Conservation (phyloP, 2,888 invertebrate species). For the Pyrochroa serraticornis region DNA sequence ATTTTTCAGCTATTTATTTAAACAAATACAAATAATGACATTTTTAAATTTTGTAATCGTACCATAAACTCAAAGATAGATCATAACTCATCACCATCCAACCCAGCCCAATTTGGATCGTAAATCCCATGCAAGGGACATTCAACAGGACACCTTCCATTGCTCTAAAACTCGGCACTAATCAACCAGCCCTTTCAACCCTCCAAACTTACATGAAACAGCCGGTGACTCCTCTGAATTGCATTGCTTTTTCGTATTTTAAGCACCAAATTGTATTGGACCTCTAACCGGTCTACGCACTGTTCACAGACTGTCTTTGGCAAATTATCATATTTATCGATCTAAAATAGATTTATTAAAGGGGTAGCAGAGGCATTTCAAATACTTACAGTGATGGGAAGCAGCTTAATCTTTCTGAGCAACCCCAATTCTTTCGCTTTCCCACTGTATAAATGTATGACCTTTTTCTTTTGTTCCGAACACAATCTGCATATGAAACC, state of each 20-base stretch:
- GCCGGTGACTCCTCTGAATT: slow-evolving; percentile 48
- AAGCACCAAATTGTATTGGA: slow-evolving; percentile 60
- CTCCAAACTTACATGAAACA: slow-evolving; percentile 46
- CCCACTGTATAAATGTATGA: slow-evolving; percentile 82
- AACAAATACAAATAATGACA: slow-evolving; percentile 11
- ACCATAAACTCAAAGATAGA: not conserved
- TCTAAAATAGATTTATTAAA: slow-evolving; percentile 41
- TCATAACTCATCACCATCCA: slow-evolving; percentile 26
- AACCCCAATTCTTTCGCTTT: slow-evolving; percentile 77
- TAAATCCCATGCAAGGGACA: slow-evolving; percentile 49
- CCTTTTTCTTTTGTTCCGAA: slow-evolving; percentile 83
- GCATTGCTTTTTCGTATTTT: slow-evolving; percentile 57
- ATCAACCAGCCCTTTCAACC: not conserved
- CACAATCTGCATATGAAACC: slow-evolving; percentile 86
- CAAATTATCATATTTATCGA: slow-evolving; percentile 60
- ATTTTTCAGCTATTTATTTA: slow-evolving; percentile 12
- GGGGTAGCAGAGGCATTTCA: not conserved
- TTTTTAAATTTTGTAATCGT: too few relatives aligned
- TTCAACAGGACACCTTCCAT: slow-evolving; percentile 51
- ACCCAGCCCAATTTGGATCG: slow-evolving; percentile 37
- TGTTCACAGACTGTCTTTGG: slow-evolving; percentile 71
- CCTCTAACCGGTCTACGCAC: slow-evolving; percentile 63
- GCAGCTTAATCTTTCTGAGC: slow-evolving; percentile 79
- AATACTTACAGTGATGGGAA: slow-evolving; percentile 76
- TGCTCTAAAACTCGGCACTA: slow-evolving; percentile 42